Base-by-base conservation (phyloP, 2,797 vertebrate genomes). In the Manis javanica region DNA sequence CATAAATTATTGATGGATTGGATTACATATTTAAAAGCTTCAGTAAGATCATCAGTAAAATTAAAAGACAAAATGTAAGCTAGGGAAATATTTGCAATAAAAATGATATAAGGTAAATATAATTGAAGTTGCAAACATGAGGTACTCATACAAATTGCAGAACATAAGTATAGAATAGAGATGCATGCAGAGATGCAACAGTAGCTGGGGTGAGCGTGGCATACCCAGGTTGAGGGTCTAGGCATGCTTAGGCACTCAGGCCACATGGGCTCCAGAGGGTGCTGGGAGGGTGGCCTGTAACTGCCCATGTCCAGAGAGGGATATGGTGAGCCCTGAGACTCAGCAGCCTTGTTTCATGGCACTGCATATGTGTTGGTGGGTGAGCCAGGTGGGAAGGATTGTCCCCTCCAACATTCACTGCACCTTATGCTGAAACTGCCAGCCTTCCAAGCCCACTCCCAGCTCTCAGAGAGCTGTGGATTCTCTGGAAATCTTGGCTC, bases 11-110 rank as follows among this genome's bases (percentile, higher is more conserved):
- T 75, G 16, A 78, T 79, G 59, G 16, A 74, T 66, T 75, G 81
- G 34, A 79, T n/a, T 34, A 78, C 26, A 64, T 79, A 66, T 61
- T 26, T 26, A 81, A 29, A 90, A 84, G 3, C 37, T 66, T 63
- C 14, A 39, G 13, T 53, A 75, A 71, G 87, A 85, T 82, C 29
- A 39, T n/a, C 31, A 42, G 64, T 12, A 39, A 87, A 82, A 90
- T 87, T 71, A 64, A 95, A 95, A 95, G 34, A 68, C 24, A 82
- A 86, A 71, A 69, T 87, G 49, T 11, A 71, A 53, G 18, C 14
- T 39, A 51, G 37, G 46, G 46, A 69, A 93, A 87, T 75, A 87
- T 61, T 69, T 86, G 12, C 18, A 64, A 77, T 39, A 87, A 75
- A 86, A 86, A 74, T 9, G 13, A 72, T 11, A 66, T 37, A 89